phyloP scores from a whole-genome alignment of 2,113 vertebrate species.

The Egretta garzetta region DNA sequence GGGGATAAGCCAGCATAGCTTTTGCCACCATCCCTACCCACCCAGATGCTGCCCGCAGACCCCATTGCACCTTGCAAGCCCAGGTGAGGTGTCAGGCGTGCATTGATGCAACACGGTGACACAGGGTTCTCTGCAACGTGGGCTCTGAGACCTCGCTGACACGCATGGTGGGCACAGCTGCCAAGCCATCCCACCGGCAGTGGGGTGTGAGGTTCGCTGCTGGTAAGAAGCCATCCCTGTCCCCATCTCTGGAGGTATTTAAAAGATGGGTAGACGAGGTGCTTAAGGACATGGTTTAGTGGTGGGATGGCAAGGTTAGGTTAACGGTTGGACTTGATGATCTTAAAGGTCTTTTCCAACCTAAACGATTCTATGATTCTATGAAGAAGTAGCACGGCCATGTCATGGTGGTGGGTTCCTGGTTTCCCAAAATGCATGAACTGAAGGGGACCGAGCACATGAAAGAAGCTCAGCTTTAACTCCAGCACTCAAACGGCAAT shows the following conservation, averaged over 20 bases:
- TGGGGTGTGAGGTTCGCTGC: not conserved
- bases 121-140: not conserved
- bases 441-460: not conserved
- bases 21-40: not conserved
- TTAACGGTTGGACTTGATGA: no score
- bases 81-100: rapidly evolving
- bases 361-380: no score
- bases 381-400: no score
- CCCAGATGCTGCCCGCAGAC: not conserved
- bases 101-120: rapidly evolving
- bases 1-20: not conserved
- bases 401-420: not conserved
- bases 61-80: not conserved
- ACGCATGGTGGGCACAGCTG: not conserved
- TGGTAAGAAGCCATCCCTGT: not conserved
- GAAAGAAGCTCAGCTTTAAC: not conserved
- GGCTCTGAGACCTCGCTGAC: not conserved
- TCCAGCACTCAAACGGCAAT: not conserved
- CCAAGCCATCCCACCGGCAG: not conserved
- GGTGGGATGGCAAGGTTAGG: no score
- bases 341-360: no score
- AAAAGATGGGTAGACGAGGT: no score
- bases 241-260: no score
- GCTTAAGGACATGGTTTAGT: no score
- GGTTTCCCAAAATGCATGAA: not conserved